Percentiles rank a stretch among this genome's conserved stretches.
Evolutionary conservation across 2,888 invertebrate genomes (phyloP).

Genomic region (Mythimna lalbum): DNA sequence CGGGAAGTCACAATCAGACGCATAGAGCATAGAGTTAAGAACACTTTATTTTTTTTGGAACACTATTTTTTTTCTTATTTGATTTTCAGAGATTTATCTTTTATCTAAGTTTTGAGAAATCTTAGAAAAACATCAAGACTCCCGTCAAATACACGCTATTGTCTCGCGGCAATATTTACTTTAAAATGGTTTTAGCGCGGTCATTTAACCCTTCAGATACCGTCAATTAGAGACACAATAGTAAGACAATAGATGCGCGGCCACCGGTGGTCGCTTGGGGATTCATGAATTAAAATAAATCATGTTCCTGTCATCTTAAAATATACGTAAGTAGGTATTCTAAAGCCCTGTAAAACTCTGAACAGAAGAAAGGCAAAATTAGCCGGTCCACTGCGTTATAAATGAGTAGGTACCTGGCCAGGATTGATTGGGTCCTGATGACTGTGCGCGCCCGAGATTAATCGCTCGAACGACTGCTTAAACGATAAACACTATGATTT

Average conservation of each 20-base stretch:
- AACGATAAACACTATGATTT: constrained; percentile 50
- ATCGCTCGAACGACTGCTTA: constrained; percentile 65
- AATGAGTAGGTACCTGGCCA: constrained; percentile 71
- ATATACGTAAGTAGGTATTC: not conserved
- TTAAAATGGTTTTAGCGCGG: not conserved
- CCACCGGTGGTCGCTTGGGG: no score
- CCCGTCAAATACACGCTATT: not conserved
- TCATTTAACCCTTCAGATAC: no score
- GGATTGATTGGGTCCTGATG: constrained; percentile 85
- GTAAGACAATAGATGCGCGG: no score
- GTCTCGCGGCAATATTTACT: not conserved
- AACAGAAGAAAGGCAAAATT: constrained; percentile 56
- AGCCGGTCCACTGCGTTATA: constrained; percentile 73
- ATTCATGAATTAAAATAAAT: no score
- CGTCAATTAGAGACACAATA: no score
- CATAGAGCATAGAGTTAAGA: no score
- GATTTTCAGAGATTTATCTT: no score
- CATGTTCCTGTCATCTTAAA: not conserved
- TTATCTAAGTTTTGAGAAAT: no score
- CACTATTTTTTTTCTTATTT: no score
- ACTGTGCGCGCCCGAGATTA: constrained; percentile 80
- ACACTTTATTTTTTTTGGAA: no score
- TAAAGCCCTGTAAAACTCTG: constrained; percentile 18
- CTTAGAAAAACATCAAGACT: no score
- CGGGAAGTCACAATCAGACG: no score